Evolutionary conservation across 1,140 invertebrate species (phyloP), one percentile per base, ranked within the genome.

Genomic region (Stegodyphus dumicola): DNA sequence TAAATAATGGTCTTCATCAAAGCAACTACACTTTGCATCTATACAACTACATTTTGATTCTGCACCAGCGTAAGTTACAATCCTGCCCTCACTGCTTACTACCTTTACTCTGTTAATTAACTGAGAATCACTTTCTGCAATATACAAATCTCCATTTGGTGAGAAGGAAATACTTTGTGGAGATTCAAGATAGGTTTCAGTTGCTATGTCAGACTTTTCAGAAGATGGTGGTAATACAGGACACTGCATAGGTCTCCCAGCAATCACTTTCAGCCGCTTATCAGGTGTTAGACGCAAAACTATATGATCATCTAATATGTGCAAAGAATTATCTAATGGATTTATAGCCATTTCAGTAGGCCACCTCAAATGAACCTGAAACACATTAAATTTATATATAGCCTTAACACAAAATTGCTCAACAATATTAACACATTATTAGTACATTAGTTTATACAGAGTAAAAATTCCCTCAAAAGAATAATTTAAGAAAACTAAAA

Each of bases 241-340:
- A 89, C 33, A 99, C 90, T 98, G 96, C 10, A 97, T 91, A 6
- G 97, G 96, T 64, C 94, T 95, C 54, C 97, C 97, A 79, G 97
- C 96, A 6, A 33, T 95, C 0, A 98, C 90, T 52, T 92, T 90
- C 13, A 93, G 87, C 91, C 97, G 97, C 92, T 96, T 93, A 89
- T 97, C 96, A 33, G 94, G 94, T 2, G 97, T 98, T 66, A 99
- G 91, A 90, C 97, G 96, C 64, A 98, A 91, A 0, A 99, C 95
- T 5, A 99, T 93, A 86, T 96, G 93, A 89, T 99, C 97, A 89
- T 99, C 98, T 73, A 99, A 95, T 88, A 99, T 98, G 89, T 99
- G 96, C 1, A 99, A 91, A 0, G 95, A 95, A 60, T 96, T 96
- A 90, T 99, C 98, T 6, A 99, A 90, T 4, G 97, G 97, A 89